Evolutionary conservation across 2,888 invertebrate species (phyloP), one percentile per base, ranked within the genome.

Genomic region (Orthosia gracilis): DNA sequence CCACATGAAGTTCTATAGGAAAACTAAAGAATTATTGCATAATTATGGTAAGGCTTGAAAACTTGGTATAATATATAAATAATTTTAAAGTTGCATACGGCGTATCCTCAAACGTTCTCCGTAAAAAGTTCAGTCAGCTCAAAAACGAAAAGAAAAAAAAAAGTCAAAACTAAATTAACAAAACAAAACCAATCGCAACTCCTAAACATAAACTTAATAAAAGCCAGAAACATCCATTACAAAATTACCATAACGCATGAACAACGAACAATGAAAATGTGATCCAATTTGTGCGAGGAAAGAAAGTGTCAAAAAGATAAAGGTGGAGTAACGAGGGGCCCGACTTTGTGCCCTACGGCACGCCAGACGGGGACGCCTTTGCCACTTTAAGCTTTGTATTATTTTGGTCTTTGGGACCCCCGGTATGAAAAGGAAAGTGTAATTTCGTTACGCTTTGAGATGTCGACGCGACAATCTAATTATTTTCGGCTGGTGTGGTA

Each of bases 371-470:
- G 89, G 89, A 89, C 92, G 92, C 94, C 93, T 94, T 94, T 94
- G 94, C 94, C 92, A 92, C 94, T 94, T 93, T 93, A 94, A 94
- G 95, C 95, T 94, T 95, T 94, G 94, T 94, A 95, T 96, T 95
- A 95, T 95, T 95, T 95, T 93, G 94, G 94, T 93, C 93, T 93
- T 92, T 92, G 91, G 91, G 89, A 91, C 91, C 92, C 90, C 90
- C 90, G 89, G 87, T 90, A 94, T 94, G 94, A 94, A 95, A 94
- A 95, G 95, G 94, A 95, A 94, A 94, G 93, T 94, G 94, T 96
- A 96, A 96, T 96, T 96, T 92, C 90, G 95, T 96, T 96, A 95
- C 94, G 94, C 95, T 96, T 96, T 94, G 96, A 96, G 96, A 96
- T 94, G 95, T 94, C 95, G 95, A 91, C 94, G 92, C 93, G 94